These are phyloP conservation scores for Perca fluviatilis DNA, from an alignment of 2,113 vertebrate genomes.

Conservation along the genomic window DNA sequence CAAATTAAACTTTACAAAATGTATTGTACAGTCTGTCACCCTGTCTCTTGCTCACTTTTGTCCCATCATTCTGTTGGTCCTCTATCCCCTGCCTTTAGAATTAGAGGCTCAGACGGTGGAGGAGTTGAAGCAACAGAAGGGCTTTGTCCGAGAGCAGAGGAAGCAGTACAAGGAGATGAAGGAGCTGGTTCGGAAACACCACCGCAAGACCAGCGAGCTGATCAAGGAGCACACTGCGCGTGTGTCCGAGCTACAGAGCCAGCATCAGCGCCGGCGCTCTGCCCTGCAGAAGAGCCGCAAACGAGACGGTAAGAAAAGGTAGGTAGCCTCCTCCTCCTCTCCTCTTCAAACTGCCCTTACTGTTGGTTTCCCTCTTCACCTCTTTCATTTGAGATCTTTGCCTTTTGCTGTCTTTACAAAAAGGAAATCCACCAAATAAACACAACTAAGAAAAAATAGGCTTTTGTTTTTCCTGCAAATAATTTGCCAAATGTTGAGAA, in stretches of 20 bases:
- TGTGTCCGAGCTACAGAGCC: constrained; percentile 91
- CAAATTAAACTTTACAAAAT: not conserved
- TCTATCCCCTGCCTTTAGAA: constrained; percentile 78
- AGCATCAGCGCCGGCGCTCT: constrained; percentile 89
- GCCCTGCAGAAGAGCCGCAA: constrained; percentile 92
- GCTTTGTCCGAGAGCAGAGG: constrained; percentile 94
- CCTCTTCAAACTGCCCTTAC: not conserved
- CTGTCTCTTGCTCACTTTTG: not conserved
- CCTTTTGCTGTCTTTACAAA: not conserved
- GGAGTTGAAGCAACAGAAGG: constrained; percentile 96
- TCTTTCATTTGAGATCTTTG: not conserved
- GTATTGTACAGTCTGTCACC: not conserved
- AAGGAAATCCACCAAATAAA: not conserved
- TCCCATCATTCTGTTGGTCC: not conserved
- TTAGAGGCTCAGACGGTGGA: constrained; percentile 94
- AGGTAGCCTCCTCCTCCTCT: constrained; percentile 66
- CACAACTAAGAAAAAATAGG: not conserved
- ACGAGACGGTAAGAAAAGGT: constrained; percentile 97
- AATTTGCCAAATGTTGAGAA: not conserved
- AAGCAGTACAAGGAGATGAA: constrained; percentile 99
- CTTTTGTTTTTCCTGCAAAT: not conserved
- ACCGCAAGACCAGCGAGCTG: constrained; percentile 95
- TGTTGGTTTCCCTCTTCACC: not conserved
- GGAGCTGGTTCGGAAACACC: constrained; percentile 94
- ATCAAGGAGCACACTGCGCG: constrained; percentile 96